Conservation (phyloP, 2,888 invertebrate genomes). For the Phalera bucephala region DNA sequence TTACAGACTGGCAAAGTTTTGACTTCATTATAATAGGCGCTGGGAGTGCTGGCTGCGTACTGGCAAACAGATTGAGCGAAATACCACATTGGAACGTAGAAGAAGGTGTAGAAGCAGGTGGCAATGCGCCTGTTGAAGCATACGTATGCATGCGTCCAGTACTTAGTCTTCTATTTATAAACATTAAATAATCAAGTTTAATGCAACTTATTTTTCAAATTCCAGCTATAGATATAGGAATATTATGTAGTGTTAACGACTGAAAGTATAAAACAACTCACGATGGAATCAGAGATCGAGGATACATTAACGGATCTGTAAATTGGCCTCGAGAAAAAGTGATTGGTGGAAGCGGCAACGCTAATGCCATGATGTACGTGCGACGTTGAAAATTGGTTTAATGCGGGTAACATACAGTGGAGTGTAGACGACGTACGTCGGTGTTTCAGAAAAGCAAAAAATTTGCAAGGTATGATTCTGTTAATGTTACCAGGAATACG, state of each 20-base stretch:
- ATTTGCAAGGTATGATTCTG: slow-evolving; percentile 44
- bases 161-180: neutral
- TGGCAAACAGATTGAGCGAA: no score
- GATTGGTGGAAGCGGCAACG: slow-evolving; percentile 80
- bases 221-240: slow-evolving; percentile 27
- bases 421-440: slow-evolving; percentile 66
- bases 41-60: no score
- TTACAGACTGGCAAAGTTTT: neutral
- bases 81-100: slow-evolving; percentile 2
- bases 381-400: slow-evolving; percentile 79
- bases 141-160: neutral
- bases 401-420: slow-evolving; percentile 81
- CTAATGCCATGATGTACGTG: slow-evolving; percentile 83
- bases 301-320: slow-evolving; percentile 62
- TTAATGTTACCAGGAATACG: slow-evolving; percentile 32
- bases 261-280: slow-evolving; percentile 93
- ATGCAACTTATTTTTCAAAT: no score
- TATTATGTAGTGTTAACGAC: slow-evolving; percentile 80
- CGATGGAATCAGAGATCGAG: slow-evolving; percentile 87
- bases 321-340: slow-evolving; percentile 85
- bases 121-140: slow-evolving; percentile 1
- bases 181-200: no score
- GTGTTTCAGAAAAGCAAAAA: slow-evolving; percentile 79
- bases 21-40: neutral
- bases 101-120: slow-evolving; percentile 1